These are phyloP conservation scores for Cynopterus brachyotis DNA, from an alignment of 2,113 vertebrate genomes.

Conservation along the genomic window DNA sequence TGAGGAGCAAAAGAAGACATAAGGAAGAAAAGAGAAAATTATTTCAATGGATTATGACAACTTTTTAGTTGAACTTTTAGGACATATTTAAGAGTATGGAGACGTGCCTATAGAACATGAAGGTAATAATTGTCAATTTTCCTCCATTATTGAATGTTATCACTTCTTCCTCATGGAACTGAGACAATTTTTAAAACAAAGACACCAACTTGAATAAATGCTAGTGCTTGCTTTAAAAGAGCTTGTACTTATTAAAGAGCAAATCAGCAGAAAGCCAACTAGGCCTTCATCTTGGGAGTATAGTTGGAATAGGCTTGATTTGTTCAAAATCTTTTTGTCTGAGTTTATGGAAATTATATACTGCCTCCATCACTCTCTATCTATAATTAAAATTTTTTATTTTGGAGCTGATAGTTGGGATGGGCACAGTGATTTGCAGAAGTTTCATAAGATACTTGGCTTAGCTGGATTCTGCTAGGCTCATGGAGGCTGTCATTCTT, in stretches of 20 bases:
- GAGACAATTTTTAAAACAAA: constrained; percentile 29
- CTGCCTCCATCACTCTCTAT: neutral
- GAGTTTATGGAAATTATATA: constrained; percentile 9
- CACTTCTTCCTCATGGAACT: neutral
- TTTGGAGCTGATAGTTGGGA: neutral
- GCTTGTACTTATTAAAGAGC: neutral
- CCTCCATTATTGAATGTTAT: neutral
- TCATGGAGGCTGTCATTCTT: constrained; percentile 54
- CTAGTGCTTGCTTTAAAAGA: constrained; percentile 25
- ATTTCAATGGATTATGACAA: neutral
- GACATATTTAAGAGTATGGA: constrained; percentile 15
- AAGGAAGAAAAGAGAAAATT: neutral
- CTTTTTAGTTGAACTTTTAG: constrained; percentile 2
- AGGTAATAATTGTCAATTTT: constrained; percentile 2
- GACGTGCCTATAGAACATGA: neutral
- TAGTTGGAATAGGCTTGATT: neutral
- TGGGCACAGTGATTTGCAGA: neutral
- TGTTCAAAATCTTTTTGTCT: constrained; percentile 37
- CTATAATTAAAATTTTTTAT: constrained; percentile 37
- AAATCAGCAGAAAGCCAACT: constrained; percentile 14
- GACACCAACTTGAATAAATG: neutral
- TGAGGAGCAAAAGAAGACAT: too few species aligned
- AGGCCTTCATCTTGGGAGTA: neutral
- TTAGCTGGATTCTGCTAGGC: constrained; percentile 22
- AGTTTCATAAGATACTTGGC: neutral